Evolutionary conservation across 1,140 invertebrate species (phyloP).

Genomic region (Aphis gossypii): DNA sequence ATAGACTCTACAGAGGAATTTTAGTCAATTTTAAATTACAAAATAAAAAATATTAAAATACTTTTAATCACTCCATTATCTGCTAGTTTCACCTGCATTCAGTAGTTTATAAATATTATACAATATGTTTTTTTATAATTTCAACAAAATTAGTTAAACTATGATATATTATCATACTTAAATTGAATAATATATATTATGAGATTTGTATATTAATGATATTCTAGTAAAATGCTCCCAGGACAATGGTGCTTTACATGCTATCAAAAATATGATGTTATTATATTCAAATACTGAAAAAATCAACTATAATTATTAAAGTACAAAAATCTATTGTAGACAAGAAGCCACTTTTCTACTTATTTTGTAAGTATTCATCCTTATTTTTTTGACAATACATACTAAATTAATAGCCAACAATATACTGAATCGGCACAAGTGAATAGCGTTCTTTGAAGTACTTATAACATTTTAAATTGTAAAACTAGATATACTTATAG

Average conservation of each 20-base stretch:
- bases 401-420: neutral
- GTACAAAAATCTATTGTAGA: neutral
- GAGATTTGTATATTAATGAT: neutral
- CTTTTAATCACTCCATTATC: neutral
- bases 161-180: too few species aligned
- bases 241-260: neutral
- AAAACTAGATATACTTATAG: neutral
- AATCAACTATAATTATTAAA: too few species aligned
- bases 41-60: neutral
- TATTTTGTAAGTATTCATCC: neutral
- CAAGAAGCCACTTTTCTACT: neutral
- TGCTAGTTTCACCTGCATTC: neutral
- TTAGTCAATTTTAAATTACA: neutral
- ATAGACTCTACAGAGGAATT: neutral
- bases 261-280: too few species aligned
- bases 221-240: neutral
- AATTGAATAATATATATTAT: neutral
- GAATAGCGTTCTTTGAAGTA: neutral
- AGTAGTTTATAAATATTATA: neutral
- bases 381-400: neutral
- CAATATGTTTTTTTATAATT: too few species aligned
- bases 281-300: too few species aligned
- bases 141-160: too few species aligned
- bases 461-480: neutral
- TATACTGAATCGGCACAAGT: neutral